A percentile compares a stretch with the other conserved stretches of the same genome.
Evolutionary conservation across 2,888 invertebrate species (phyloP).

Genomic region (Silvanus unidentatus): DNA sequence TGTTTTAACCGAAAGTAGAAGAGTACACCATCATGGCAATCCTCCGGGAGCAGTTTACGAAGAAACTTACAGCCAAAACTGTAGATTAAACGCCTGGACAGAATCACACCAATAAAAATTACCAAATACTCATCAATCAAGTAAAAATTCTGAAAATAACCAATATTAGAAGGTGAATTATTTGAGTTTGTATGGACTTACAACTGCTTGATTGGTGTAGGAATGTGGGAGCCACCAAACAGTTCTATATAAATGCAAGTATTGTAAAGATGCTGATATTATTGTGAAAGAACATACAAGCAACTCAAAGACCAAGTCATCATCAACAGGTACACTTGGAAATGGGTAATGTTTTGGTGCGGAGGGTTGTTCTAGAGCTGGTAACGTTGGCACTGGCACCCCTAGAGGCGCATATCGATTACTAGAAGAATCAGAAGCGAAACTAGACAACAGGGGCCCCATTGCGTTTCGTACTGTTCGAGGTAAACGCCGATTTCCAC

Average conservation of each 20-base stretch:
- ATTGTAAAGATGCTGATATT: conserved; percentile 78
- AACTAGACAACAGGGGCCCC: conserved; percentile 18
- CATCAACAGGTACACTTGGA: conserved; percentile 70
- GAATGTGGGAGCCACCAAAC: conserved; percentile 98
- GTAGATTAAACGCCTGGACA: conserved; percentile 74
- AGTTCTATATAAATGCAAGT: conserved; percentile 89
- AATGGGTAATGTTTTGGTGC: conserved; percentile 78
- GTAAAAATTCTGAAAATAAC: conserved; percentile 79
- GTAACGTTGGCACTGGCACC: conserved; percentile 32
- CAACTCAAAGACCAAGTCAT: conserved; percentile 78
- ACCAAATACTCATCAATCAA: conserved; percentile 86
- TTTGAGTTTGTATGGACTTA: conserved; percentile 52
- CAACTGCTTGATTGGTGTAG: conserved; percentile 81
- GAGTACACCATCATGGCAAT: conserved; percentile 26
- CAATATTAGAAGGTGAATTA: conserved; percentile 1
- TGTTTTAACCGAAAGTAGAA: too few relatives aligned
- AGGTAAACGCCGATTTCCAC: conserved; percentile 30
- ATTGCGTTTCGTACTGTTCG: conserved; percentile 31
- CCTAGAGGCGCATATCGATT: conserved; percentile 34
- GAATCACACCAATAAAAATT: conserved; percentile 73
- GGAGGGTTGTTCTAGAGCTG: conserved; percentile 45
- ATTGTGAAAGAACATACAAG: conserved; percentile 77
- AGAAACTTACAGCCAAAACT: conserved; percentile 35
- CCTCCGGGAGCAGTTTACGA: conserved; percentile 28
- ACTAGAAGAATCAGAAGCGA: conserved; percentile 6